Conservation (phyloP, 2,888 invertebrate genomes). For the Onthophagus sagittarius region DNA sequence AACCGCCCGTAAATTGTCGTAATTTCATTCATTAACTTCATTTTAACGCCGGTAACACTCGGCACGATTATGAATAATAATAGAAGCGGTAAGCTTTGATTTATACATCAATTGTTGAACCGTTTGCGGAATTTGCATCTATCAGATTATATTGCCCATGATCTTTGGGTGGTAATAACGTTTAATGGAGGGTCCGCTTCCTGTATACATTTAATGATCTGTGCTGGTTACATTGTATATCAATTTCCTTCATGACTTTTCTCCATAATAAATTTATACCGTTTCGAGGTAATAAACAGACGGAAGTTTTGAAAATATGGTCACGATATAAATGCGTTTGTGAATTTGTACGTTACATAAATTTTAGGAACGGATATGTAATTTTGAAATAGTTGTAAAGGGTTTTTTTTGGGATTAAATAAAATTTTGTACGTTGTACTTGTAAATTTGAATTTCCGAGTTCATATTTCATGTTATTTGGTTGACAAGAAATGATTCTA, state of each 20-base stretch:
- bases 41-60: not conserved
- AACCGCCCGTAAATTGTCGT: not conserved
- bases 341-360: no score
- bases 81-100: not conserved
- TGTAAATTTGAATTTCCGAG: no score
- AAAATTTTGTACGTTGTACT: no score
- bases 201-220: not conserved
- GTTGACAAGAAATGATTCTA: not conserved
- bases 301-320: no score
- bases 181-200: not conserved
- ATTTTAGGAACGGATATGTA: no score
- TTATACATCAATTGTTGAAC: not conserved
- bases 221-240: not conserved
- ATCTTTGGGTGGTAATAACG: no score
- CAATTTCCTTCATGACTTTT: no score
- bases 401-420: no score
- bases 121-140: not conserved
- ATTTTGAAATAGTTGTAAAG: no score
- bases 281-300: no score
- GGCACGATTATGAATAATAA: not conserved
- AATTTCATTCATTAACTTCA: not conserved
- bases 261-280: no score
- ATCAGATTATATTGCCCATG: not conserved
- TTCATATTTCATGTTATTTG: not conserved
- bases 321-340: no score